These are phyloP conservation scores for Teinopalpus imperialis DNA, from an alignment of 2,888 invertebrate genomes.

Conservation along the genomic window DNA sequence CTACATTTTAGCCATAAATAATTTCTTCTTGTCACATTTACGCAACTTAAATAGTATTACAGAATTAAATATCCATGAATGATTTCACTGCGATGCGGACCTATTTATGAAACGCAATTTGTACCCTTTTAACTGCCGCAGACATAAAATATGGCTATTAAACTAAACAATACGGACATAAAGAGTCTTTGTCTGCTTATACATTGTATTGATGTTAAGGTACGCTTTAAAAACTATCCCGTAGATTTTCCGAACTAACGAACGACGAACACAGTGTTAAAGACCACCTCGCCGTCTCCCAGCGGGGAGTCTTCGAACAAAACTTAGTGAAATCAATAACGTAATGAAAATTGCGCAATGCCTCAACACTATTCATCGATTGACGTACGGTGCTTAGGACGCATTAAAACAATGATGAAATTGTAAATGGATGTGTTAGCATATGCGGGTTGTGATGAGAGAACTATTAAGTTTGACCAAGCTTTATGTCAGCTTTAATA, in stretches of 20 bases:
- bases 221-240: slow-evolving; percentile 30
- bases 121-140: slow-evolving; percentile 37
- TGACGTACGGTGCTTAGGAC: slow-evolving; percentile 40
- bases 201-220: slow-evolving; percentile 36
- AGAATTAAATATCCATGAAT: slow-evolving; percentile 32
- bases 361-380: slow-evolving; percentile 48
- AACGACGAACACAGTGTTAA: slow-evolving; percentile 36
- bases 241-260: slow-evolving; percentile 38
- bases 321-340: slow-evolving; percentile 74
- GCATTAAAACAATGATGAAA: slow-evolving; percentile 41
- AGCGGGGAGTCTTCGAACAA: slow-evolving; percentile 64
- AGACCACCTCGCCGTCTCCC: slow-evolving; percentile 43
- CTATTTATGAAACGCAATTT: slow-evolving; percentile 34
- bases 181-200: slow-evolving; percentile 38
- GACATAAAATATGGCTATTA: slow-evolving; percentile 42
- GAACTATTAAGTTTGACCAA: slow-evolving; percentile 15
- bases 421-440: slow-evolving; percentile 22
- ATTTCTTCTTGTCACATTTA: slow-evolving; percentile 2
- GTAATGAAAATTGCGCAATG: slow-evolving; percentile 76
- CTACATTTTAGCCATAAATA: slow-evolving; percentile 17
- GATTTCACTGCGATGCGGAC: slow-evolving; percentile 31
- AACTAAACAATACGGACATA: slow-evolving; percentile 42
- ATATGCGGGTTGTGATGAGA: slow-evolving; percentile 11
- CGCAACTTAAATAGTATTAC: slow-evolving; percentile 7
- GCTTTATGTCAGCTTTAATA: slow-evolving; percentile 8